Conservation (phyloP, 2,797 vertebrate species). For the Parotocinclus haroldoi region DNA sequence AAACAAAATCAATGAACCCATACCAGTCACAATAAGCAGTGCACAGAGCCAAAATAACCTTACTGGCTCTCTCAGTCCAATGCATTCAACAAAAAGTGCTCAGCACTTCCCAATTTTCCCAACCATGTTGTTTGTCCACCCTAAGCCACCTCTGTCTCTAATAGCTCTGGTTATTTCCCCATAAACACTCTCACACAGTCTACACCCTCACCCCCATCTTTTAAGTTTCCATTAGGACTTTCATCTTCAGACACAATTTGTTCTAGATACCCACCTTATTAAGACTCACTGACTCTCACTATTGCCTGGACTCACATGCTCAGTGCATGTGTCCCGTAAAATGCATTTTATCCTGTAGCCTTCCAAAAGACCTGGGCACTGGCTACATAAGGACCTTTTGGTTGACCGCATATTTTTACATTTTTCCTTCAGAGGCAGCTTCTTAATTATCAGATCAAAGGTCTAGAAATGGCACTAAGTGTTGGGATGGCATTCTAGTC, state of each 20-base stretch:
- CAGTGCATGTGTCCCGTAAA: constrained; percentile 20
- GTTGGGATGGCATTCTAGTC: constrained; percentile 65
- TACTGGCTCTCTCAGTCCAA: constrained; percentile 11
- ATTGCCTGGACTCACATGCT: constrained; percentile 12
- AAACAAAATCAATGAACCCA: too few species aligned
- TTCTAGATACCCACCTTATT: constrained; percentile 64
- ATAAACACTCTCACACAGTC: constrained; percentile 63
- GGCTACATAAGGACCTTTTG: constrained; percentile 53
- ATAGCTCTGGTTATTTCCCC: constrained; percentile 57
- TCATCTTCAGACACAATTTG: constrained; percentile 73
- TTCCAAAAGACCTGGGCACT: constrained; percentile 17
- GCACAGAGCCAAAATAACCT: constrained; percentile 11
- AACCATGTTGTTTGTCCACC: constrained; percentile 43
- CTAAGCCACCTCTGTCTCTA: constrained; percentile 42
- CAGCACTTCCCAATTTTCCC: constrained; percentile 16
- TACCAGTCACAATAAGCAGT: too few species aligned
- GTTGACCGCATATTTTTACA: constrained; percentile 69
- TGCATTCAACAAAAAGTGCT: constrained; percentile 34
- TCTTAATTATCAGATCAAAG: constrained; percentile 79
- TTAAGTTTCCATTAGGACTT: constrained; percentile 71
- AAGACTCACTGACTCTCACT: constrained; percentile 53
- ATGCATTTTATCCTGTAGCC: constrained; percentile 14
- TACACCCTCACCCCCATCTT: constrained; percentile 61
- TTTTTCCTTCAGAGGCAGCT: constrained; percentile 72
- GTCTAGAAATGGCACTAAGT: constrained; percentile 71